Percentiles rank a stretch among this genome's conserved stretches.
Conservation (phyloP, 2,113 vertebrate species). For the Actinemys pallida region DNA sequence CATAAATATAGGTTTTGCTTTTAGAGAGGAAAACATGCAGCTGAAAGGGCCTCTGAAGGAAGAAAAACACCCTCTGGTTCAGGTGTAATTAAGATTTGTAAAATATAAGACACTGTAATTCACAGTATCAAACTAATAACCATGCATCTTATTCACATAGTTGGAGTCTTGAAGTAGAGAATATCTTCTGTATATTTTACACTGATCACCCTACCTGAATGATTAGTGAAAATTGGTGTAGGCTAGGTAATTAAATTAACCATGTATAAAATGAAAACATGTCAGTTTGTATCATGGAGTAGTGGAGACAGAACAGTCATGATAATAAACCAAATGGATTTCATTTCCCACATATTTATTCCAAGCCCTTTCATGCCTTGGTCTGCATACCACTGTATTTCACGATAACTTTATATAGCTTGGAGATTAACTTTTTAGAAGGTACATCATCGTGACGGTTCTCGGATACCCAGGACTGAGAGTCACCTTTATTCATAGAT, state of each 20-base stretch:
- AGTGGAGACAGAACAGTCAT: slow-evolving; percentile 22
- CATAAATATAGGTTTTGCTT: neutral
- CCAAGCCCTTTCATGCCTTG: neutral
- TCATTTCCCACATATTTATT: slow-evolving; percentile 31
- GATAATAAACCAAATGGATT: neutral
- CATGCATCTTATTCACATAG: slow-evolving; percentile 25
- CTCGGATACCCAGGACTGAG: too few relatives aligned
- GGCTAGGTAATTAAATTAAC: slow-evolving; percentile 33
- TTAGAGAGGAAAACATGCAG: neutral
- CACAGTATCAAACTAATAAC: neutral
- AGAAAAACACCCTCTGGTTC: neutral
- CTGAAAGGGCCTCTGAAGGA: neutral
- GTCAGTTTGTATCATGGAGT: slow-evolving; percentile 35
- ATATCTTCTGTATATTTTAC: neutral
- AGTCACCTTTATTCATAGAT: too few relatives aligned
- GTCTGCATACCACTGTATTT: slow-evolving; percentile 2
- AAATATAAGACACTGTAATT: neutral
- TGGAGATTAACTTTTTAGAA: slow-evolving; percentile 29
- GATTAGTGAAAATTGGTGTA: neutral
- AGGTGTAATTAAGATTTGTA: slow-evolving; percentile 7
- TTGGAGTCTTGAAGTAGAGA: neutral
- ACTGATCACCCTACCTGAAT: slow-evolving; percentile 8
- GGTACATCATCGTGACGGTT: neutral
- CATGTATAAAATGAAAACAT: slow-evolving; percentile 42
- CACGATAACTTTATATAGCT: neutral